Base-by-base conservation (phyloP, 2,113 vertebrate species). In the Bucco capensis region DNA sequence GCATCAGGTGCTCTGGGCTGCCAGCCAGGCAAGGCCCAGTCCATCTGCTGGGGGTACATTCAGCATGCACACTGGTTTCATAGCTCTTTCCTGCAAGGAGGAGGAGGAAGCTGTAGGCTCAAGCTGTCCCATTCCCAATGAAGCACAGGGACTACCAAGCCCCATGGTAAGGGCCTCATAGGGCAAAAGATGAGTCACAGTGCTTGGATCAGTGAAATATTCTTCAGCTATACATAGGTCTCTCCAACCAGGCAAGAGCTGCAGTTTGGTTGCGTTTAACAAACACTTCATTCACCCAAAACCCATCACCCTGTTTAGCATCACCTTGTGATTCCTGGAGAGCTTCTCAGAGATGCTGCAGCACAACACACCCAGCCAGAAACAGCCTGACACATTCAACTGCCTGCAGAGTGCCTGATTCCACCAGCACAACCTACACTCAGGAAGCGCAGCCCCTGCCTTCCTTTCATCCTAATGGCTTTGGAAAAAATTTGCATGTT, bases 401-500 rank as follows among this genome's bases (percentile, higher is more conserved):
- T 5, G 33, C 70, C 78, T 57, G 47, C 86, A 66, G 56, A 42
- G 19, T 13, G n/a, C 66, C 25, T 0, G 5, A 21, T 13, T 60
- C 33, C 22, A 38, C 12, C 9, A 4, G 4, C 61, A 12, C 8
- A 37, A 40, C 12, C 10, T 4, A 11, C 12, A 16, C 40, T 25
- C 40, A 1, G 1, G 12, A 27, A 62, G 74, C 13, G 22, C 44
- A 60, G 54, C 31, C 51, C 65, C 21, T 30, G 53, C 46, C 46
- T 37, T 44, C 90, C 64, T 88, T 72, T 66, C 35, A 78, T 61
- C 74, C 83, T 24, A 47, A 50, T 1, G 0, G 51, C 10, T 5
- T 42, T 6, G n/a, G 53, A 58, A 65, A 73, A 70, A 75, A 96
- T 95, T 72, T 95, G 92, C 87, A 92, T 90, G 83, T 82, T 92